Percentiles rank a stretch among this genome's conserved stretches.
These are phyloP conservation scores for Mongoloraphidia duomilia DNA, from an alignment of 2,888 invertebrate genomes.

Conservation along the genomic window DNA sequence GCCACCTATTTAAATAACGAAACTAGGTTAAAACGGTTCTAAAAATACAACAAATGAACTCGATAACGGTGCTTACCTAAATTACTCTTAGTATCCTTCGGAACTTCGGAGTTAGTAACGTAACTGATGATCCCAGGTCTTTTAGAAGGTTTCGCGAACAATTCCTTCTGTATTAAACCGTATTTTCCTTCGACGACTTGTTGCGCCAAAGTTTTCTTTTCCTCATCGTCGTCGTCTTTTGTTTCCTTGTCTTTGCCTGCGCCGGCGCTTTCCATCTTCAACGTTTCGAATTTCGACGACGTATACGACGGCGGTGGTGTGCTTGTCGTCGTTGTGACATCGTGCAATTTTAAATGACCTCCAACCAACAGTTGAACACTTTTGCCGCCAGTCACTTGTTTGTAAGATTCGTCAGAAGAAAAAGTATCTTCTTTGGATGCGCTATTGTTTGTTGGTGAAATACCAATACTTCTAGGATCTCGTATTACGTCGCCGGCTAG, in stretches of 20 bases:
- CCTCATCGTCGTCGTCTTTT: conserved; percentile 41
- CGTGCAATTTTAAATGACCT: background rate
- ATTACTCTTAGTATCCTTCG: conserved; percentile 63
- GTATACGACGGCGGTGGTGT: background rate
- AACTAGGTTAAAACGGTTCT: no score
- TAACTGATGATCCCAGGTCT: conserved; percentile 75
- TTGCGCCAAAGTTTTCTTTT: conserved; percentile 73
- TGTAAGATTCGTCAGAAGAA: no score
- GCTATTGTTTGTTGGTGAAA: no score
- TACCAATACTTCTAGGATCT: no score
- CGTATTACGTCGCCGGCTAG: no score
- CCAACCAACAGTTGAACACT: background rate
- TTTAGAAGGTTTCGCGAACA: conserved; percentile 54
- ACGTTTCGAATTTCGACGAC: background rate
- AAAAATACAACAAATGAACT: no score
- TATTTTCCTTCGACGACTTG: conserved; percentile 85
- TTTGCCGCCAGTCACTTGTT: no score
- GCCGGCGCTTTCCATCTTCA: conserved; percentile 8
- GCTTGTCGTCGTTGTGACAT: background rate
- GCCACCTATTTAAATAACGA: conserved; percentile 33
- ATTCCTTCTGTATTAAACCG: conserved; percentile 73
- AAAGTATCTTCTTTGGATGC: no score
- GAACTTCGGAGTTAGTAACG: conserved; percentile 63
- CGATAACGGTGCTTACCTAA: conserved; percentile 28
- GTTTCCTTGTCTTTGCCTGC: conserved; percentile 10